A percentile compares a stretch with the other conserved stretches of the same genome.
Evolutionary conservation across 1,140 invertebrate species (phyloP).

Genomic region (Neoseiulus cucumeris): DNA sequence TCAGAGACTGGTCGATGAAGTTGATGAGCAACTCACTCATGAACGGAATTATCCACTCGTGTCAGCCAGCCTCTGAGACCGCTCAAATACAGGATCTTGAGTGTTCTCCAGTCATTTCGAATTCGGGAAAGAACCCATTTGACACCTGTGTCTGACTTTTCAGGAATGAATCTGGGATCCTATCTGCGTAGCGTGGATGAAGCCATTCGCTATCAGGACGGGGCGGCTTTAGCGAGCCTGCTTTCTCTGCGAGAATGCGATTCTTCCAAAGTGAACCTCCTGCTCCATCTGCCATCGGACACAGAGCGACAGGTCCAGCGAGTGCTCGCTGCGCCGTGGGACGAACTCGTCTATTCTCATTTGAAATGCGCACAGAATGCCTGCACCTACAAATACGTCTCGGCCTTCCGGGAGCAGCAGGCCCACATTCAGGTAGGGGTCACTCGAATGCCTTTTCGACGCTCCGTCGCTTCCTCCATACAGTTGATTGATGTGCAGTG

Average conservation of each 20-base stretch:
- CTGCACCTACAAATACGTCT: not conserved
- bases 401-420: not conserved
- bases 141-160: too few species aligned
- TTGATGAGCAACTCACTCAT: too few species aligned
- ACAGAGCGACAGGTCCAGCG: conserved; percentile 47
- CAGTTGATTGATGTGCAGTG: too few species aligned
- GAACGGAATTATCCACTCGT: too few species aligned
- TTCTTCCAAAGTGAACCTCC: not conserved
- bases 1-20: too few species aligned
- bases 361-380: conserved; percentile 36
- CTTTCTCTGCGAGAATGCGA: not conserved
- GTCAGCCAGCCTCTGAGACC: too few species aligned
- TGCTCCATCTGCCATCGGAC: conserved; percentile 20
- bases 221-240: not conserved
- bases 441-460: too few species aligned
- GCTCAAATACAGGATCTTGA: too few species aligned
- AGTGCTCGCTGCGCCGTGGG: conserved; percentile 46
- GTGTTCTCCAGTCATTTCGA: too few species aligned
- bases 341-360: conserved; percentile 57
- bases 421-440: conserved; percentile 8
- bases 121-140: too few species aligned
- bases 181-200: not conserved
- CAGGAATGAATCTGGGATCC: not conserved
- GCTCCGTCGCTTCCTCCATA: too few species aligned
- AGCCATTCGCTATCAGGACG: not conserved